Evolutionary conservation across 2,888 invertebrate genomes (phyloP), one percentile per base, ranked within the genome.

Genomic region (Eupithecia abbreviata): DNA sequence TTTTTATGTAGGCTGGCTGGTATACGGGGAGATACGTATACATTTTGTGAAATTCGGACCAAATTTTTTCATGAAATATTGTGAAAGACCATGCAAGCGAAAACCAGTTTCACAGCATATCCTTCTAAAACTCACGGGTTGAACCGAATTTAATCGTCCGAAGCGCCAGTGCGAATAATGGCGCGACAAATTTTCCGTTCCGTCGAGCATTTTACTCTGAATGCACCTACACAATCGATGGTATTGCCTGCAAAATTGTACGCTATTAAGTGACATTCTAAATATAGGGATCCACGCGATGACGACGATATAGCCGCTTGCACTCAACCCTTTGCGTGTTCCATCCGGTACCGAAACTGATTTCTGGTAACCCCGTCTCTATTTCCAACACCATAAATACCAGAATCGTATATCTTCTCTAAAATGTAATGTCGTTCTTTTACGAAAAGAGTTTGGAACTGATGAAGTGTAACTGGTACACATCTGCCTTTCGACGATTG

Each of bases 201-300:
- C 90, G 90, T 86, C 90, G 93, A 92, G 88, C 94, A 94, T 93
- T 94, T 94, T 92, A 92, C 93, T 94, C 88, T 92, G 92, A 93
- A 91, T 93, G 92, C 92, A 91, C 89, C 91, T 86, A 90, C 90
- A 93, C 93, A 94, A 94, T 94, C 90, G 91, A 87, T 89, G 88
- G 87, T 92, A 92, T 92, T 92, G 91, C 91, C 90, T 87, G 90
- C 93, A 90, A 93, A 93, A 94, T 93, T 92, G 93, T 91, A 87
- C 89, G 89, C 91, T 91, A 93, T 94, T 94, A 93, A 92, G 90
- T 93, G 92, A 92, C 92, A 90, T 90, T 92, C 93, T 93, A 94
- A 94, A 94, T 93, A 92, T 91, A 92, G 90, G 89, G 88, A 92
- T 92, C 89, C 87, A 87, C 83, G 86, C 87, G 86, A 89, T 90